Percentiles rank a stretch among this genome's conserved stretches.
phyloP scores from a whole-genome alignment of 2,888 invertebrate genomes.

The Amiota mariae region DNA sequence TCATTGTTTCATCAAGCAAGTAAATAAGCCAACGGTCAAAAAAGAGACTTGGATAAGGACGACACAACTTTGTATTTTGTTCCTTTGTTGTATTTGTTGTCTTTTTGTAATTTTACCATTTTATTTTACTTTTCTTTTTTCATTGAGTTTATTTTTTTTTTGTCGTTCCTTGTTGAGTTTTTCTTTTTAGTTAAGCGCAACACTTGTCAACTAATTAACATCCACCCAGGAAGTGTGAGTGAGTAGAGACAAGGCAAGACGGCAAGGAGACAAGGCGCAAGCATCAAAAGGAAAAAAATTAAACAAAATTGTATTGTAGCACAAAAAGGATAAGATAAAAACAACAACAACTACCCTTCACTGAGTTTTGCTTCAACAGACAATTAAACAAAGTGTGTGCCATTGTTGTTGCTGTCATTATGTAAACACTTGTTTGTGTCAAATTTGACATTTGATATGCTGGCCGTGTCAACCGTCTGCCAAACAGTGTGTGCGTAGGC shows the following conservation, averaged over 20 bases:
- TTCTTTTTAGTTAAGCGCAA: conserved; percentile 6
- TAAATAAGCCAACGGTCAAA: conserved; percentile 59
- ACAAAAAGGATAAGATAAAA: conserved; percentile 8
- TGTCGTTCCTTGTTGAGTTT: background rate
- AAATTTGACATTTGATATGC: conserved; percentile 64
- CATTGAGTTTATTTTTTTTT: background rate
- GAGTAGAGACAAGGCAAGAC: background rate
- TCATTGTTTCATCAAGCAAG: conserved; percentile 68
- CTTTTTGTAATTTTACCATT: conserved; percentile 15
- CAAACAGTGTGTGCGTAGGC: no score
- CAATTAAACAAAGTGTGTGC: conserved; percentile 58
- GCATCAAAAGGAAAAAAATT: background rate
- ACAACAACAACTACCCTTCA: conserved; percentile 6
- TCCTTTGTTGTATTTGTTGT: conserved; percentile 25
- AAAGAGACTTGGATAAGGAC: no score
- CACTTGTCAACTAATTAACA: conserved; percentile 31
- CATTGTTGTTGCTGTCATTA: conserved; percentile 61
- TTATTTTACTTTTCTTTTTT: background rate
- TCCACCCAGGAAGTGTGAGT: conserved; percentile 1
- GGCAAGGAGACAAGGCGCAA: background rate
- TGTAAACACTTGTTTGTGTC: conserved; percentile 67
- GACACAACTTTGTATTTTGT: no score
- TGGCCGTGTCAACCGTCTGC: conserved; percentile 21
- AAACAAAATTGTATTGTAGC: conserved; percentile 25
- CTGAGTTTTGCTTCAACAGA: conserved; percentile 35